A percentile compares a stretch with the other conserved stretches of the same genome.
These are phyloP conservation scores for Coendou prehensilis DNA, from an alignment of 2,797 vertebrate genomes.

Conservation along the genomic window DNA sequence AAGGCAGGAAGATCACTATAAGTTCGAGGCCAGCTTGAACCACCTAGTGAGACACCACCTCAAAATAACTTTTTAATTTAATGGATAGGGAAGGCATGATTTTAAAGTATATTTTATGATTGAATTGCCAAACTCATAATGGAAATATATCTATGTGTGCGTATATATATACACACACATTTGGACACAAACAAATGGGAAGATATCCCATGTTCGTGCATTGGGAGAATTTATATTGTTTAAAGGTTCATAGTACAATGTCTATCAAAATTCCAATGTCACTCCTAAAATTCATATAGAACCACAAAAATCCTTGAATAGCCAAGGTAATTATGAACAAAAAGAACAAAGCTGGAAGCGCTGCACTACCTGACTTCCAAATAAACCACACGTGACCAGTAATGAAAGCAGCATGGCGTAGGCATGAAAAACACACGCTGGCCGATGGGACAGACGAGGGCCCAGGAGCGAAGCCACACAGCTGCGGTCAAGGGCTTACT, in stretches of 20 bases:
- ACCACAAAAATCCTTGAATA: not conserved
- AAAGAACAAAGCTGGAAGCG: not conserved
- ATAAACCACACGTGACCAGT: not conserved
- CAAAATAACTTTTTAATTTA: conserved; percentile 16
- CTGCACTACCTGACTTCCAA: not conserved
- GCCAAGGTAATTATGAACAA: not conserved
- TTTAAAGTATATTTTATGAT: not conserved
- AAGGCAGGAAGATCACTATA: not conserved
- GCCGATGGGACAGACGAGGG: not conserved
- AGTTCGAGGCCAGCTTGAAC: not conserved
- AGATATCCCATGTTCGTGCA: not conserved
- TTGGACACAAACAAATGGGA: not conserved
- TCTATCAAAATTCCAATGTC: not conserved
- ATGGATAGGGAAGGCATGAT: not conserved
- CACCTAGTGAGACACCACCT: not conserved
- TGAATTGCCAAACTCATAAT: not conserved
- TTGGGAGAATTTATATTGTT: not conserved
- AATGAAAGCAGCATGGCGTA: not conserved
- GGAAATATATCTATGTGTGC: not conserved
- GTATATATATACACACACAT: not conserved
- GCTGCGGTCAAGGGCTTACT: not conserved
- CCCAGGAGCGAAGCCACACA: not conserved
- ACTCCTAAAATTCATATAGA: not conserved
- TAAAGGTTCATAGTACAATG: not conserved
- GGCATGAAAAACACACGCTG: not conserved